Evolutionary conservation across 2,797 vertebrate genomes (phyloP).

Genomic region (Heteromormyrus szaboi): DNA sequence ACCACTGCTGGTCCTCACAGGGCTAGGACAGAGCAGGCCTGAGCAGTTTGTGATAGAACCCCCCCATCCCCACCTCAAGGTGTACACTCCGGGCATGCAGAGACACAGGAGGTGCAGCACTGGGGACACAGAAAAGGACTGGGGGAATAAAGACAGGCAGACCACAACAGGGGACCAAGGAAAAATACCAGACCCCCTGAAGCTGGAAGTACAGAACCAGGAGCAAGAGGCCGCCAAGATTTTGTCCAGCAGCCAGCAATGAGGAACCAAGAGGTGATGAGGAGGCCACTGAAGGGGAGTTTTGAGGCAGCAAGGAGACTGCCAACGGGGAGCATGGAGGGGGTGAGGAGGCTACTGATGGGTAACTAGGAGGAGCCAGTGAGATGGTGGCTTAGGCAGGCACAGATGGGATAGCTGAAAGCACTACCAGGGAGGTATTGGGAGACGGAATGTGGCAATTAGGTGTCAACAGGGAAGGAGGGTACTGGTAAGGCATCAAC

Average conservation of each 20-base stretch:
- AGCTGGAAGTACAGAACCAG: neutral
- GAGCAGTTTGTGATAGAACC: neutral
- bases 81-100: neutral
- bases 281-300: neutral
- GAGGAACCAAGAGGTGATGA: neutral
- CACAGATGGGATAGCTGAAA: neutral
- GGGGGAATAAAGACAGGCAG: neutral
- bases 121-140: neutral
- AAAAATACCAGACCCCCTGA: neutral
- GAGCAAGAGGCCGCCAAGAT: neutral
- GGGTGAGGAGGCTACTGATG: neutral
- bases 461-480: neutral
- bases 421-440: neutral
- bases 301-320: neutral
- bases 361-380: neutral
- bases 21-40: neutral
- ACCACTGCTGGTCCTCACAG: neutral
- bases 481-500: neutral
- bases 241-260: neutral
- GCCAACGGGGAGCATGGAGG: neutral
- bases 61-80: neutral
- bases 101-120: neutral
- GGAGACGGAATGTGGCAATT: neutral
- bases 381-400: neutral
- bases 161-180: neutral